Evolutionary conservation across 1,140 invertebrate genomes (phyloP).

Genomic region (Conus ventricosus): DNA sequence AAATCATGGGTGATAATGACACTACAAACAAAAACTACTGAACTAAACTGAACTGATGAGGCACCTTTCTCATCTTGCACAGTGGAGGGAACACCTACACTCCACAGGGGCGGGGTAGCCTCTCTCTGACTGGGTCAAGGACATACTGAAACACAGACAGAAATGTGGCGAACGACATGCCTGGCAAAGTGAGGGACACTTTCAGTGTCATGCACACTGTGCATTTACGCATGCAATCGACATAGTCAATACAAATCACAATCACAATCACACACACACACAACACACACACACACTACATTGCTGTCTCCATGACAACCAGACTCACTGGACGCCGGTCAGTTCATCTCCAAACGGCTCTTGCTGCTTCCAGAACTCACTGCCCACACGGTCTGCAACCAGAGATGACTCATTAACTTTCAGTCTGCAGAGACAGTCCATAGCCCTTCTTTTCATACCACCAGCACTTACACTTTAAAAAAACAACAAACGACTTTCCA

Average conservation of each 20-base stretch:
- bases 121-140: constrained; percentile 71
- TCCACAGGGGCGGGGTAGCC: constrained; percentile 71
- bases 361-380: constrained; percentile 74
- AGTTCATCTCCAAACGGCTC: constrained; percentile 71
- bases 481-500: no score
- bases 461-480: no score
- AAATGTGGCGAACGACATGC: not conserved
- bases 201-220: no score
- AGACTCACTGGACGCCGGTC: constrained; percentile 72
- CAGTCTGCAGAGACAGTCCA: no score
- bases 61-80: constrained; percentile 69
- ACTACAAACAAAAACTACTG: no score
- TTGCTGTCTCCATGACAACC: not conserved
- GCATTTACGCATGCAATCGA: not conserved
- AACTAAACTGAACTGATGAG: not conserved
- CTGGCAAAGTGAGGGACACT: no score
- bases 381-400: constrained; percentile 68
- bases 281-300: not conserved
- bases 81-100: constrained; percentile 66
- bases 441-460: no score
- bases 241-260: no score
- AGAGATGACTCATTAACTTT: no score
- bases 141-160: constrained; percentile 63
- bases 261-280: not conserved
- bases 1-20: no score